phyloP scores from a whole-genome alignment of 2,888 invertebrate genomes.

The Lasioglossum vierecki region DNA sequence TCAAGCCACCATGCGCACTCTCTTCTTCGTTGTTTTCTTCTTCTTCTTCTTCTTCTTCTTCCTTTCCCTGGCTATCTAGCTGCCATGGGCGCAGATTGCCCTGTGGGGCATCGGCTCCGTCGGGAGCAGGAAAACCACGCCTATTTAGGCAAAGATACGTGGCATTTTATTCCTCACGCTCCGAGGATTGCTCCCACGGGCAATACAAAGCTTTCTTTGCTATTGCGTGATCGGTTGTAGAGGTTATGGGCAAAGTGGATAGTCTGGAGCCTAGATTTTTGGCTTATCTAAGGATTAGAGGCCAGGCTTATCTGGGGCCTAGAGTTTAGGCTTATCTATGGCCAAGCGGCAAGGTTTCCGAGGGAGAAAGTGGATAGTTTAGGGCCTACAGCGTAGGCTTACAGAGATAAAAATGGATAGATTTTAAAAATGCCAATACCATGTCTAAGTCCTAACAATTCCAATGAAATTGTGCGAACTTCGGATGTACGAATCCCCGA shows the following conservation, averaged over 20 bases:
- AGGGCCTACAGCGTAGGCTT: not conserved
- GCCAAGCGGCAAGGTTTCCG: no score
- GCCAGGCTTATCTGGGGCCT: no score
- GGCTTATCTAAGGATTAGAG: no score
- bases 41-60: constrained; percentile 1
- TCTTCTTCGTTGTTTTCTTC: constrained; percentile 9
- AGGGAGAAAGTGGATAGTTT: not conserved
- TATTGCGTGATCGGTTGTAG: not conserved
- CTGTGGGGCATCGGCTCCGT: not conserved
- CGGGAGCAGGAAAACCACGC: not conserved
- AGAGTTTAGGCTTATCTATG: no score
- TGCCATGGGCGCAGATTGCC: not conserved
- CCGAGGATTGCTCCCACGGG: not conserved
- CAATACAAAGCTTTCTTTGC: not conserved
- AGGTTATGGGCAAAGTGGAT: not conserved
- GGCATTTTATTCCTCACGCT: not conserved
- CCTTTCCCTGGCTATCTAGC: not conserved
- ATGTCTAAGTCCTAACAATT: not conserved
- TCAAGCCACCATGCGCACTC: constrained; percentile 15
- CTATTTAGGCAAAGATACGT: not conserved
- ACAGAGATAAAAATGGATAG: not conserved
- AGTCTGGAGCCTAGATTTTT: no score
- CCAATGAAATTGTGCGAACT: not conserved
- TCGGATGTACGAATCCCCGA: not conserved
- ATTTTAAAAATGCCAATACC: not conserved